Percentiles rank a stretch among this genome's conserved stretches.
Conservation (phyloP, 2,888 invertebrate genomes). For the Formica aserva region DNA sequence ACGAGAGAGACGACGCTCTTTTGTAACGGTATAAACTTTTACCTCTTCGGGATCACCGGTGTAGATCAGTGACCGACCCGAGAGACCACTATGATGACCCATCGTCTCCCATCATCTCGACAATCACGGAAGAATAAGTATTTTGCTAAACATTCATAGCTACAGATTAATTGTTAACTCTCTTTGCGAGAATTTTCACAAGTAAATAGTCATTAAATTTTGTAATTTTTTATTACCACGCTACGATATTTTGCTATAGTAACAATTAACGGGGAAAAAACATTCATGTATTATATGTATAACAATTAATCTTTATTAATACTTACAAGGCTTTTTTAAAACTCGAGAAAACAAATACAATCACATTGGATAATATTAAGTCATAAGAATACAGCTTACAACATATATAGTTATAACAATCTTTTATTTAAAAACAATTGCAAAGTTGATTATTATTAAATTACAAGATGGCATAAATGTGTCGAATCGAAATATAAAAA, state of each 20-base stretch:
- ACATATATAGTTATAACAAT: too few relatives aligned
- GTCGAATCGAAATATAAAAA: background rate
- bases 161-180: background rate
- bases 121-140: background rate
- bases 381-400: background rate
- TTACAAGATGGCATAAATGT: background rate
- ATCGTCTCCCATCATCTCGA: slow-evolving; percentile 27
- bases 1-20: slow-evolving; percentile 61
- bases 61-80: slow-evolving; percentile 79
- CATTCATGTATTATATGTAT: background rate
- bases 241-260: background rate
- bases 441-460: background rate
- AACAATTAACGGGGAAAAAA: background rate
- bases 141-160: background rate
- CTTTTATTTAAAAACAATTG: too few relatives aligned
- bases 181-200: background rate
- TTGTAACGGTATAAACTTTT: slow-evolving; percentile 75
- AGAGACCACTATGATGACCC: slow-evolving; percentile 69
- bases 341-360: background rate
- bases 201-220: background rate
- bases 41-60: slow-evolving; percentile 69
- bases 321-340: background rate
- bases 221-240: background rate
- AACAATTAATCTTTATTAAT: background rate
- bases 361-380: background rate